A percentile compares a stretch with the other conserved stretches of the same genome.
Evolutionary conservation across 2,888 invertebrate species (phyloP).

Genomic region (Pheosia gnoma): DNA sequence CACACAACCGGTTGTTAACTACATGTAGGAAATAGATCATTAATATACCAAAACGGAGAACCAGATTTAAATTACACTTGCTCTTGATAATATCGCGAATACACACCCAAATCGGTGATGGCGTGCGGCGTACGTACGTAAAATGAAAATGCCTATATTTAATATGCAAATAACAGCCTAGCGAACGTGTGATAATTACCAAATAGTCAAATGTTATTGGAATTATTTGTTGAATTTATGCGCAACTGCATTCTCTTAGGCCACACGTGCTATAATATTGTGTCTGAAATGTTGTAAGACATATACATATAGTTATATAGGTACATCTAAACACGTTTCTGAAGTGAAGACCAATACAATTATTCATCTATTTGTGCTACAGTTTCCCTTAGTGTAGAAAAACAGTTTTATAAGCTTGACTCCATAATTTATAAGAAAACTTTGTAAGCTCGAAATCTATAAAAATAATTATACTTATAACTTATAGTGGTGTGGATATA

Average conservation of each 20-base stretch:
- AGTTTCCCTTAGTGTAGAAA: no score
- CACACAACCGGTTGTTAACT: constrained; percentile 37
- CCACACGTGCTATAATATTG: constrained; percentile 14
- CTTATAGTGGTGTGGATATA: no score
- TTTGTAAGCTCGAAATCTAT: no score
- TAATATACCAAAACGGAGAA: constrained; percentile 38
- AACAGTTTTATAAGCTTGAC: no score
- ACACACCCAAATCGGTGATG: constrained; percentile 6
- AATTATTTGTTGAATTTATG: constrained; percentile 25
- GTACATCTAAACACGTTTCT: no score
- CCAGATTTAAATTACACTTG: constrained; percentile 26
- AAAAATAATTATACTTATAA: no score
- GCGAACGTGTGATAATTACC: constrained; percentile 21
- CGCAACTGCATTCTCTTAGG: constrained; percentile 25
- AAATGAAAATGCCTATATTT: constrained; percentile 5
- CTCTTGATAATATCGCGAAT: constrained; percentile 30
- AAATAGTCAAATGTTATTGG: constrained; percentile 23
- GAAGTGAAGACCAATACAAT: no score
- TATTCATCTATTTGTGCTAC: no score
- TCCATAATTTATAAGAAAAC: no score
- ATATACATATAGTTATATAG: no score
- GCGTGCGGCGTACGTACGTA: not conserved
- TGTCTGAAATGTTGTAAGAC: no score
- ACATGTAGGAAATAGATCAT: constrained; percentile 41
- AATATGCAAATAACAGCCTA: constrained; percentile 16